Base-by-base conservation (phyloP, 2,888 invertebrate species). In the Galeopsomyia nigrocyanea region DNA sequence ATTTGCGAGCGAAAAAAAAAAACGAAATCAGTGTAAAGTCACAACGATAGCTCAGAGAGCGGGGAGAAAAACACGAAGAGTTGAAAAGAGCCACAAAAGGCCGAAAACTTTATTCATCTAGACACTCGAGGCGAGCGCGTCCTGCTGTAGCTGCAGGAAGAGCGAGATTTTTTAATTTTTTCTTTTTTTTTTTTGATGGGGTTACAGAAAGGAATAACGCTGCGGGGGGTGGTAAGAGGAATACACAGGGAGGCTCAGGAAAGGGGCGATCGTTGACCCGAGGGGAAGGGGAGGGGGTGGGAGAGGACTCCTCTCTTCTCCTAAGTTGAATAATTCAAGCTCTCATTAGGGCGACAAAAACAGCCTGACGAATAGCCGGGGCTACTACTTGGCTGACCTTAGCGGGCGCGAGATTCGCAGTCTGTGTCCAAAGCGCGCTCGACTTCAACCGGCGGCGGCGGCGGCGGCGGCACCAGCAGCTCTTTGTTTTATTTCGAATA, bases 311-410 rank as follows among this genome's bases (percentile, higher is more conserved):
- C 69, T 64, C 67, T 46, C 78, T 22, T 46, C 60, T 80, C 81
- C 81, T 79, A 80, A 79, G 80, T 80, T 86, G 84, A 86, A 86
- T 86, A 85, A 86, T 86, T 86, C 82, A 86, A 76, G 80, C 82
- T 86, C 86, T 86, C 86, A 86, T 86, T 86, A 86, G 86, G 85
- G 86, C 84, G 86, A 86, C 86, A 86, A 86, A 86, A 86, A 86
- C 86, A 85, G 84, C 84, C 84, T 86, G 86, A 86, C 86, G 86
- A 86, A 86, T 86, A 85, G 86, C 84, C 83, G 81, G 53, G 56
- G 17, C 57, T 63, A 19, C 67, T 79, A 19, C 67, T 79, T 63
- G 75, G 71, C 77, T 78, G 78, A 80, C 80, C 78, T 76, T 78
- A 77, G 76, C 77, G 73, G 22, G 21, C 51, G 55, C 49, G 51